These are phyloP conservation scores for Vultur gryphus DNA, from an alignment of 2,797 vertebrate genomes.

Conservation along the genomic window DNA sequence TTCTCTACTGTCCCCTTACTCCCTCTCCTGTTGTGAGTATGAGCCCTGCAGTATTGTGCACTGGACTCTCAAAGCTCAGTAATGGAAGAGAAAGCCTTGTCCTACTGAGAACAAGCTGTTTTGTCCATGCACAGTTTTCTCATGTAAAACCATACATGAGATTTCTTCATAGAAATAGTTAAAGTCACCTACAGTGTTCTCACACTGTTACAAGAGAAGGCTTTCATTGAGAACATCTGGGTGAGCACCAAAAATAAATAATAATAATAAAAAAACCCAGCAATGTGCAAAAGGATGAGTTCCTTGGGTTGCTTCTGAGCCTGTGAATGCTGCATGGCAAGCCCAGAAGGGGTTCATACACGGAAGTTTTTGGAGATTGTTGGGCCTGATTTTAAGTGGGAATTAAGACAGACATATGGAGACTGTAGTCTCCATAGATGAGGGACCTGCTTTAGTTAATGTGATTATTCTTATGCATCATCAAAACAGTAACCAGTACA, in stretches of 20 bases:
- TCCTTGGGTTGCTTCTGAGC: background rate
- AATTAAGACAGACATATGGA: background rate
- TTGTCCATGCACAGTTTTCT: background rate
- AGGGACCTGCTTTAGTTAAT: background rate
- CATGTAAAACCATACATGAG: background rate
- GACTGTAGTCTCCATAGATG: background rate
- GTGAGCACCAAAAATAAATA: background rate
- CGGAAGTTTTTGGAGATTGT: background rate
- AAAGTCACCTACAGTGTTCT: background rate
- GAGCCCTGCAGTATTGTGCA: background rate
- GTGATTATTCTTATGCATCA: background rate
- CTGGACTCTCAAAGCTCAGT: background rate
- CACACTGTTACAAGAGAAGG: background rate
- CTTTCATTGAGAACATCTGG: background rate
- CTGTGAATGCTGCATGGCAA: background rate
- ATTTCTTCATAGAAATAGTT: background rate
- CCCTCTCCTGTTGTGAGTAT: background rate
- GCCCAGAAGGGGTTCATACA: background rate
- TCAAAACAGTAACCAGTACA: background rate
- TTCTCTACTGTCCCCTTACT: background rate
- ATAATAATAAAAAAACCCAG: accelerated
- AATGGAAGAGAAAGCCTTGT: background rate
- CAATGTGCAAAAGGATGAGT: background rate
- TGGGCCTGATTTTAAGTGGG: background rate
- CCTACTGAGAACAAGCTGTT: background rate